Conservation (phyloP, 2,797 vertebrate species). For the Enteromius anoplus region DNA sequence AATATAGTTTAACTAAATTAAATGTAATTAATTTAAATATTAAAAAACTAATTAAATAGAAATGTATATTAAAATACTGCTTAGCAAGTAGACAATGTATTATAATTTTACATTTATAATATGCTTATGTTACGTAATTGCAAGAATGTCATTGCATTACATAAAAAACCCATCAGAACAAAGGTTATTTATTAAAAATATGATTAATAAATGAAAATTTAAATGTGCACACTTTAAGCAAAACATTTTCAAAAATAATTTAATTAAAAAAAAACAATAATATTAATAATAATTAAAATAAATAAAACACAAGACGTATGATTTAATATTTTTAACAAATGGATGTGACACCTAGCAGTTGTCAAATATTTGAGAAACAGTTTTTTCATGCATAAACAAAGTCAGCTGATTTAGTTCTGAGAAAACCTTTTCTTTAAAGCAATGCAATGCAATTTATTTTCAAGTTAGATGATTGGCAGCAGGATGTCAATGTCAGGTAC, state of each 20-base stretch:
- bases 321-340: neutral
- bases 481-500: neutral
- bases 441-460: neutral
- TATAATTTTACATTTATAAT: neutral
- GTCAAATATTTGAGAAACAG: slow-evolving; percentile 4
- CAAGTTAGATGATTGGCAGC: neutral
- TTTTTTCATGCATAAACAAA: neutral
- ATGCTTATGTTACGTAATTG: neutral
- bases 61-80: neutral
- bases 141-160: neutral
- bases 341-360: neutral
- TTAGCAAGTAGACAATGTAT: neutral
- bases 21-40: neutral
- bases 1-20: neutral
- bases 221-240: neutral
- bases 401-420: neutral
- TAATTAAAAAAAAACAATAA: neutral
- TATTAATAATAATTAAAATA: neutral
- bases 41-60: neutral
- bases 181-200: neutral
- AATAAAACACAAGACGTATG: neutral
- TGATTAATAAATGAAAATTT: neutral
- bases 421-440: neutral
- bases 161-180: neutral
- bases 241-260: neutral